These are phyloP conservation scores for Calameuta filiformis DNA, from an alignment of 2,888 invertebrate species.

Conservation along the genomic window DNA sequence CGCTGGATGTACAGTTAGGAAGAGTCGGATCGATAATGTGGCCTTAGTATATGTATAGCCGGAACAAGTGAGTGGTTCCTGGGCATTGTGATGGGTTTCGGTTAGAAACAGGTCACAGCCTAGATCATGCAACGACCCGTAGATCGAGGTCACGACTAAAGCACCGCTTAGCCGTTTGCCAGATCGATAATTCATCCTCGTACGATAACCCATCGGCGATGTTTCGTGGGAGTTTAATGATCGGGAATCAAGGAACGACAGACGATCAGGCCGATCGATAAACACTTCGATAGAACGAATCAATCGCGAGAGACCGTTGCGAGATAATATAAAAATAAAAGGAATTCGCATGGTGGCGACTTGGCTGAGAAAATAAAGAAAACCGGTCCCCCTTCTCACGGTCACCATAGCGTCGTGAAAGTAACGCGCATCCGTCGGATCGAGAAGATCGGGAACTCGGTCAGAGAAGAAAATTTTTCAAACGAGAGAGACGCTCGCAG, in stretches of 20 bases:
- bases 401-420: background rate
- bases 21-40: background rate
- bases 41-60: background rate
- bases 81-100: slow-evolving; percentile 15
- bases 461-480: slow-evolving; percentile 14
- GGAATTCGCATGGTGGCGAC: background rate
- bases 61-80: background rate
- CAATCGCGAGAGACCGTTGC: background rate
- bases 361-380: background rate
- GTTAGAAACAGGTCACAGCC: slow-evolving; percentile 22
- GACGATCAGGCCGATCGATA: background rate
- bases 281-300: background rate
- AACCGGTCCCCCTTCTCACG: background rate
- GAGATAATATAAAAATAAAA: background rate
- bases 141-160: slow-evolving; percentile 29
- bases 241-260: background rate
- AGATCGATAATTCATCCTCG: slow-evolving; percentile 21
- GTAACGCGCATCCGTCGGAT: slow-evolving; percentile 1
- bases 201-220: background rate
- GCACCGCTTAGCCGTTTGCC: slow-evolving; percentile 16
- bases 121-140: slow-evolving; percentile 30
- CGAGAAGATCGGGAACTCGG: slow-evolving; percentile 5
- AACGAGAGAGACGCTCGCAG: background rate
- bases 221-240: background rate
- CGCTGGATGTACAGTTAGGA: background rate